Evolutionary conservation across 2,113 vertebrate genomes (phyloP).

Genomic region (Myanophis thanlyinensis): DNA sequence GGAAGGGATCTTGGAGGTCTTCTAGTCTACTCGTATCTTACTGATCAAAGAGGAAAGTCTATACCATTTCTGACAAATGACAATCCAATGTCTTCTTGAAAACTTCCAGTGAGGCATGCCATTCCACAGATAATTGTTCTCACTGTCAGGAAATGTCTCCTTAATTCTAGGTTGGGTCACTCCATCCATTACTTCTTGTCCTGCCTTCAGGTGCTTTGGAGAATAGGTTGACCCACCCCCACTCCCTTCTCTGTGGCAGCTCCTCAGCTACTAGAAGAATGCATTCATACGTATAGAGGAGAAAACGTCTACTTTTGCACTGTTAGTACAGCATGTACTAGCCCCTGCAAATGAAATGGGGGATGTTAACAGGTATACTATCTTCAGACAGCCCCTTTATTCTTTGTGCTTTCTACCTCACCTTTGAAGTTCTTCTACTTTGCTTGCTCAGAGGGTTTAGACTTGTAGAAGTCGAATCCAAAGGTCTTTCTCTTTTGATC

Average conservation of each 20-base stretch:
- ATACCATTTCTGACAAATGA: too few relatives aligned
- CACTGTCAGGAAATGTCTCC: not conserved
- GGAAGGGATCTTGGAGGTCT: too few relatives aligned
- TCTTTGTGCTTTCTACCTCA: not conserved
- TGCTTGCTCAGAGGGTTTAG: accelerated
- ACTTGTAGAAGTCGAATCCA: constrained; percentile 8
- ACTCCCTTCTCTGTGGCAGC: not conserved
- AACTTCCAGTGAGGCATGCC: too few relatives aligned
- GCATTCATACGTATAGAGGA: not conserved
- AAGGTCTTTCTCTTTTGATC: not conserved
- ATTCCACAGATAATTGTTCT: not conserved
- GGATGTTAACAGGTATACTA: not conserved
- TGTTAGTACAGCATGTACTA: not conserved
- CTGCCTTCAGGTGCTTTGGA: not conserved
- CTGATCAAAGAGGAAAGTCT: too few relatives aligned
- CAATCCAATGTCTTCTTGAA: too few relatives aligned
- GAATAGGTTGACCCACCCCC: not conserved
- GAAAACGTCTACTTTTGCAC: not conserved
- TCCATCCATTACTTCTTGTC: not conserved
- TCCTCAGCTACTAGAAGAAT: not conserved
- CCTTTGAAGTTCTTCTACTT: not conserved
- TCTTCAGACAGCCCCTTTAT: not conserved
- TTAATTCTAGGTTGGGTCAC: not conserved
- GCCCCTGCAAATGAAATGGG: not conserved
- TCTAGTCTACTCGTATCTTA: too few relatives aligned